phyloP scores from a whole-genome alignment of 2,797 vertebrate genomes.

The Melanotaenia pygmaea region DNA sequence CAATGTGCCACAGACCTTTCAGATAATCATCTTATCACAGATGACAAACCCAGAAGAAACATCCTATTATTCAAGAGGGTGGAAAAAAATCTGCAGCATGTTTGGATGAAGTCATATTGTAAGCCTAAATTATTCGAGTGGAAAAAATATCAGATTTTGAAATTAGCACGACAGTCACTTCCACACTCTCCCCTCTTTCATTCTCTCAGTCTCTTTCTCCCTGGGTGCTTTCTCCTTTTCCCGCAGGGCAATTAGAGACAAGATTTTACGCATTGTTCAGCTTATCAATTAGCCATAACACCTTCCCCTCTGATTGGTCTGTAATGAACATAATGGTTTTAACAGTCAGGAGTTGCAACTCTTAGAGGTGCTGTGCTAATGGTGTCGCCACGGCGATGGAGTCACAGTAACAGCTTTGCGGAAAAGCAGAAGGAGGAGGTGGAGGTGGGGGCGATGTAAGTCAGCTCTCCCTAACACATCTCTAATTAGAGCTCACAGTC shows the following conservation, averaged over 20 bases:
- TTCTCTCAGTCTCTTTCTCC: conserved; percentile 65
- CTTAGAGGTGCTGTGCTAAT: conserved; percentile 98
- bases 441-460: conserved; percentile 74
- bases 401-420: conserved; percentile 75
- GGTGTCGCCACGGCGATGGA: conserved; percentile 89
- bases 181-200: conserved; percentile 45
- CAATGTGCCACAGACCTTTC: conserved; percentile 81
- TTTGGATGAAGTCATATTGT: conserved; percentile 77
- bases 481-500: conserved; percentile 96
- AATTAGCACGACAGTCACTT: conserved; percentile 66
- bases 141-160: conserved; percentile 75
- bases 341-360: conserved; percentile 96
- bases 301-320: conserved; percentile 89
- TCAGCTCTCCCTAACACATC: conserved; percentile 93
- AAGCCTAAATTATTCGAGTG: conserved; percentile 71
- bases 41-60: conserved; percentile 82
- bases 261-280: conserved; percentile 86
- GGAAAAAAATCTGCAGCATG: conserved; percentile 57
- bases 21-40: conserved; percentile 84
- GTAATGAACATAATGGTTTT: conserved; percentile 97
- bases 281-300: conserved; percentile 96
- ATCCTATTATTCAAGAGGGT: conserved; percentile 74
- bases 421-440: conserved; percentile 60
- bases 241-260: conserved; percentile 83
- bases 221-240: conserved; percentile 70